A percentile compares a stretch with the other conserved stretches of the same genome.
These are phyloP conservation scores for Melinopterus prodromus DNA, from an alignment of 2,888 invertebrate species.

Conservation along the genomic window DNA sequence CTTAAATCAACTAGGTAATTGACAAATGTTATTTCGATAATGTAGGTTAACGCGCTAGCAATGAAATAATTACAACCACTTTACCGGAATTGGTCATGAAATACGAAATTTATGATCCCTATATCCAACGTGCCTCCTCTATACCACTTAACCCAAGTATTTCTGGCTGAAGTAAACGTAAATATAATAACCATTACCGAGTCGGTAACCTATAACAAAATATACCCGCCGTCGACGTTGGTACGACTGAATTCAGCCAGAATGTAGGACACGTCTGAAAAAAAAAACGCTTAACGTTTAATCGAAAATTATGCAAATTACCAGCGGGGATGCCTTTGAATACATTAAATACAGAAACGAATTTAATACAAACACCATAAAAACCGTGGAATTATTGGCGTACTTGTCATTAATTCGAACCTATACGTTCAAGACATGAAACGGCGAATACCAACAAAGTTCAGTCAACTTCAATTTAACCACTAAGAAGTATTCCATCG, in stretches of 20 bases:
- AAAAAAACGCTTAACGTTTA: neutral
- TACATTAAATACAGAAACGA: neutral
- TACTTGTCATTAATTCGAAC: neutral
- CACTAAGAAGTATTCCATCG: neutral
- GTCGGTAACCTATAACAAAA: neutral
- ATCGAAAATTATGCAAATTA: neutral
- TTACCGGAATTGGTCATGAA: neutral
- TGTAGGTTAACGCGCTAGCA: neutral
- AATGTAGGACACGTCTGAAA: neutral
- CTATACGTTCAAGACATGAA: neutral
- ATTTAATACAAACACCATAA: neutral
- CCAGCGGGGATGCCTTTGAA: neutral
- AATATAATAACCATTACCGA: neutral
- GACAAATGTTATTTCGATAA: neutral
- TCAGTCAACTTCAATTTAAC: neutral
- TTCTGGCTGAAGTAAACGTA: neutral
- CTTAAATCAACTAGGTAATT: neutral
- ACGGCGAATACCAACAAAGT: neutral
- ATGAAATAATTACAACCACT: neutral
- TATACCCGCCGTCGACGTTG: neutral
- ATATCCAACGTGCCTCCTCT: neutral
- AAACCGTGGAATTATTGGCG: neutral
- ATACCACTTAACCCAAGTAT: neutral
- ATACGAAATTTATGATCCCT: neutral
- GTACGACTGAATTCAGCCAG: neutral